Conservation (phyloP, 2,888 invertebrate genomes). For the Ariolimax columbianus region DNA sequence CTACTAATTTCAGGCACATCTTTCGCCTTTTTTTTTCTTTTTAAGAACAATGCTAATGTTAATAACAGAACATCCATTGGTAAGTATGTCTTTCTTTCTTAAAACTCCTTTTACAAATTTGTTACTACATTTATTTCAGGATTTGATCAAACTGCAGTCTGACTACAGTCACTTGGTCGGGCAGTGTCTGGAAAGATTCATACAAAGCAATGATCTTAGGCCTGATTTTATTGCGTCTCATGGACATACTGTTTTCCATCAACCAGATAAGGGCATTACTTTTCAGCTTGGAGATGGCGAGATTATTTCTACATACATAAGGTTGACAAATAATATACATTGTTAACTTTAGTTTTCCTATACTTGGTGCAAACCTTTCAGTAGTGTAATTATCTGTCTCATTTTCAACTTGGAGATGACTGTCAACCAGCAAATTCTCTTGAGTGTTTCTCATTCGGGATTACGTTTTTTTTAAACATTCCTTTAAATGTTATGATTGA, state of each 20-base stretch:
- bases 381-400: neutral
- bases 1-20: too few species aligned
- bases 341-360: neutral
- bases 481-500: too few species aligned
- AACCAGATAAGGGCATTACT: slow-evolving; percentile 69
- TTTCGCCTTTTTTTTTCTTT: too few species aligned
- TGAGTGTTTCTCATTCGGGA: too few species aligned
- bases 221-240: slow-evolving; percentile 71
- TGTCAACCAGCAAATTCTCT: neutral
- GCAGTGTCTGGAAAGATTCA: slow-evolving; percentile 46
- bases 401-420: neutral
- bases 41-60: too few species aligned
- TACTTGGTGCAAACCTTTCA: neutral
- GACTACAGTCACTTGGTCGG: slow-evolving; percentile 74
- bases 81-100: too few species aligned
- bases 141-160: slow-evolving; percentile 68
- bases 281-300: slow-evolving; percentile 76
- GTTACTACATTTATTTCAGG: slow-evolving; percentile 48
- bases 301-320: slow-evolving; percentile 66
- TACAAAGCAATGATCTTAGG: slow-evolving; percentile 16
- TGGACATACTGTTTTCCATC: slow-evolving; percentile 76
- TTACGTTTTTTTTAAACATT: too few species aligned
- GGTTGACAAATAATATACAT: slow-evolving; percentile 40
- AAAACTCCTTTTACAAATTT: too few species aligned
- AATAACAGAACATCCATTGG: too few species aligned